Evolutionary conservation across 64 coral and sea anemone species (phyloP).

Genomic region (Catalaphyllia jardinei): DNA sequence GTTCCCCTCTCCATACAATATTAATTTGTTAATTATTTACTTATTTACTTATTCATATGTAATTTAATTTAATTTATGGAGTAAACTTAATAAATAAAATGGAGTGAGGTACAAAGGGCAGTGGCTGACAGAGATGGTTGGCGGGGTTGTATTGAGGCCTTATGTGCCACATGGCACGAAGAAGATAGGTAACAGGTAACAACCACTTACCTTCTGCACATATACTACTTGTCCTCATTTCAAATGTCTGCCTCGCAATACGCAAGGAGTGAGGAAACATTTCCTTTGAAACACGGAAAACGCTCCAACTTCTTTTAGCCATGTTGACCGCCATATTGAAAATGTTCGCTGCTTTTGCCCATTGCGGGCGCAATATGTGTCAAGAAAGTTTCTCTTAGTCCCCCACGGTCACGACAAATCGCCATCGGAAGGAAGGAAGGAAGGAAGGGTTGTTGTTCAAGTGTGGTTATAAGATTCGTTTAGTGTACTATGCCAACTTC

Average conservation of each 20-base stretch:
- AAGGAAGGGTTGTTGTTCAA: background rate
- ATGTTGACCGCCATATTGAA: conserved; percentile 61
- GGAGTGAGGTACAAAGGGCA: too few relatives aligned
- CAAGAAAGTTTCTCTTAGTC: background rate
- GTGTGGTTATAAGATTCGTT: background rate
- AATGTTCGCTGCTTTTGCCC: background rate
- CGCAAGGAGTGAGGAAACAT: background rate
- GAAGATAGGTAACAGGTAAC: too few relatives aligned
- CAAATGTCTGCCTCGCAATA: background rate
- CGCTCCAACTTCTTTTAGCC: background rate
- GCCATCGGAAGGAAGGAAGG: background rate
- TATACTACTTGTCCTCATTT: conserved; percentile 1
- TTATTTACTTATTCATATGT: too few relatives aligned
- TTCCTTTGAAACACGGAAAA: background rate
- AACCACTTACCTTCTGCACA: conserved; percentile 21
- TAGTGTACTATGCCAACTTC: conserved; percentile 26
- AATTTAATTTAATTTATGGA: too few relatives aligned
- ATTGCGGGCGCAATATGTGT: background rate
- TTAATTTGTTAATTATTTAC: too few relatives aligned
- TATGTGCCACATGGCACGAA: too few relatives aligned
- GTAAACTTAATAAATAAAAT: too few relatives aligned
- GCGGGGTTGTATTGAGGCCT: too few relatives aligned
- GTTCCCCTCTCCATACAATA: too few relatives aligned
- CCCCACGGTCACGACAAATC: background rate
- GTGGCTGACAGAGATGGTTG: too few relatives aligned